Base-by-base conservation (phyloP, 2,113 vertebrate species). In the Silurus asotus region DNA sequence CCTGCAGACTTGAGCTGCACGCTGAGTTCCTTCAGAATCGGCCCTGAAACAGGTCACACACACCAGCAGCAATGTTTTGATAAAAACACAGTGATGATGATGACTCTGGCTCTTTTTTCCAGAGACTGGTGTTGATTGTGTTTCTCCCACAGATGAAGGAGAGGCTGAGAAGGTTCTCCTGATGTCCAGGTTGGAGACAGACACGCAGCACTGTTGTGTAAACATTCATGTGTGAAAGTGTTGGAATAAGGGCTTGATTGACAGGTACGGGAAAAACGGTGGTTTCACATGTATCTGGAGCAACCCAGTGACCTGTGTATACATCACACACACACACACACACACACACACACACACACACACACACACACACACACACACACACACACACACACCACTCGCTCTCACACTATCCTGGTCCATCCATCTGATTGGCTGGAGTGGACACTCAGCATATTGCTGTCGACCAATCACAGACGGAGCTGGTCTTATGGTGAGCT, bases 401-500 rank as follows among this genome's bases (percentile, higher is more conserved):
- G 0, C 19, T 11, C 80, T 85, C 19, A 70, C 10, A 28, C 67
- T 72, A 75, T 65, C 67, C 8, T 65, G 75, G 19, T 87, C 79
- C 65, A 83, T 64, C 20, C 28, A 20, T 84, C 72, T 77, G 77
- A 84, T 87, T 77, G 56, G 86, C 53, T 53, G 80, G 62, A 81
- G 28, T 10, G 75, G 3, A 8, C 51, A 56, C 55, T 87, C 88
- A 28, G 87, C 84, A 88, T 65, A 89, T 55, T 80, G 64, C 81
- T 53, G 25, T 81, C 37, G 61, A 62, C 88, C 88, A 89, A 89
- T 89, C 88, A 83, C 45, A 77, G 56, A 25, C 37, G 23, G 59
- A 13, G 69, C 67, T 81, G 83, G 83, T 84, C 78, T 23, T 84
- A 11, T 37, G 51, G 84, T 88, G 88, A 89, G 81, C 81, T 89